Evolutionary conservation across 1,140 invertebrate genomes (phyloP).

Genomic region (Idris sp.): DNA sequence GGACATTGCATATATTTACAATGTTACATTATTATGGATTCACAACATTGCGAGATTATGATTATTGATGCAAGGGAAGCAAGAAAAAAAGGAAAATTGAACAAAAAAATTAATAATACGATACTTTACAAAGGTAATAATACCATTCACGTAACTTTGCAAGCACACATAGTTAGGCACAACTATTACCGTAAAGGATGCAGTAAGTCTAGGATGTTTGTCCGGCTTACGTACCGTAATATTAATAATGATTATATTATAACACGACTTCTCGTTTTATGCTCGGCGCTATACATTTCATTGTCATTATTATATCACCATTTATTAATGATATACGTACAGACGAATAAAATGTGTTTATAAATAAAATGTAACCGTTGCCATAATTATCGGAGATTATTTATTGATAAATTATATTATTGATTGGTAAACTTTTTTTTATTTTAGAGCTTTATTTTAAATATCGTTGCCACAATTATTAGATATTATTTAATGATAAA

Average conservation of each 20-base stretch:
- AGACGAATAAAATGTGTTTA: slow-evolving; percentile 78
- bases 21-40: slow-evolving; percentile 72
- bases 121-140: slow-evolving; percentile 60
- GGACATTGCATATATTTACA: slow-evolving; percentile 72
- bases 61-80: slow-evolving; percentile 46
- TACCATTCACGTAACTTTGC: slow-evolving; percentile 68
- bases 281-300: slow-evolving; percentile 77
- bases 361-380: slow-evolving; percentile 72
- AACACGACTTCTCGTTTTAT: slow-evolving; percentile 76
- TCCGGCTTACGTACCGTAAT: slow-evolving; percentile 63
- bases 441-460: not conserved
- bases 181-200: slow-evolving; percentile 72
- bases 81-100: slow-evolving; percentile 32
- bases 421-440: not conserved
- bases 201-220: slow-evolving; percentile 63
- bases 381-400: slow-evolving; percentile 50
- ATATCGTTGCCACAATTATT: no score
- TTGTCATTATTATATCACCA: slow-evolving; percentile 77
- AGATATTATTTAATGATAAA: no score
- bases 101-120: slow-evolving; percentile 46
- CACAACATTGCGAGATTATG: slow-evolving; percentile 59
- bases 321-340: slow-evolving; percentile 77
- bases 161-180: slow-evolving; percentile 73
- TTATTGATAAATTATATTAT: slow-evolving; percentile 10
- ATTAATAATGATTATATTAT: slow-evolving; percentile 74